phyloP scores from a whole-genome alignment of 2,888 invertebrate species.

The Dyspetes luteomarginatus region DNA sequence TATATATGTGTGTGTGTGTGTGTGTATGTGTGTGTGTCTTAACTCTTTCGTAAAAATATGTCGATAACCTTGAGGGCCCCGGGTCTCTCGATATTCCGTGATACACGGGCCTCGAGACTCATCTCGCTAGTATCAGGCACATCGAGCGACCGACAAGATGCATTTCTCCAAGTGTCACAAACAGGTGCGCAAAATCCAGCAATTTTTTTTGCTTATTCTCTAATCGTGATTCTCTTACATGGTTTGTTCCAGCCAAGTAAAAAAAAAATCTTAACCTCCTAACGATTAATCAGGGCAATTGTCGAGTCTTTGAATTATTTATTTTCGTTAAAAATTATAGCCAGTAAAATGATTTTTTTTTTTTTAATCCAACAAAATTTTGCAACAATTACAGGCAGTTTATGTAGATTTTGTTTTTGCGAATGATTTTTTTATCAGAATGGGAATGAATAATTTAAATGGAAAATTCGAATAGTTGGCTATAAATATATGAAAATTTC shows the following conservation, averaged over 20 bases:
- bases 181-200: conserved; percentile 20
- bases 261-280: not conserved
- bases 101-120: conserved; percentile 71
- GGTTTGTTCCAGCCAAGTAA: not conserved
- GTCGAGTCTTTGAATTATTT: too few species aligned
- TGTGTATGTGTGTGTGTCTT: conserved; percentile 16
- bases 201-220: not conserved
- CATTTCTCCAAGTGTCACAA: conserved; percentile 65
- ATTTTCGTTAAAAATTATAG: too few species aligned
- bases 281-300: not conserved
- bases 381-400: too few species aligned
- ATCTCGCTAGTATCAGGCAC: conserved; percentile 77
- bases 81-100: conserved; percentile 71
- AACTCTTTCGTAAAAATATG: conserved; percentile 74
- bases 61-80: conserved; percentile 79
- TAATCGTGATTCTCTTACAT: not conserved
- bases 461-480: too few species aligned
- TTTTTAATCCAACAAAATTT: too few species aligned
- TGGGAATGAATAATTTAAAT: too few species aligned
- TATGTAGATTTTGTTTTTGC: too few species aligned
- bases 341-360: too few species aligned
- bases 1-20: not conserved
- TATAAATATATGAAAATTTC: too few species aligned
- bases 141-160: conserved; percentile 75
- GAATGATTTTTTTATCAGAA: too few species aligned